Evolutionary conservation across 2,888 invertebrate species (phyloP).

Genomic region (Drosophila macrospina): DNA sequence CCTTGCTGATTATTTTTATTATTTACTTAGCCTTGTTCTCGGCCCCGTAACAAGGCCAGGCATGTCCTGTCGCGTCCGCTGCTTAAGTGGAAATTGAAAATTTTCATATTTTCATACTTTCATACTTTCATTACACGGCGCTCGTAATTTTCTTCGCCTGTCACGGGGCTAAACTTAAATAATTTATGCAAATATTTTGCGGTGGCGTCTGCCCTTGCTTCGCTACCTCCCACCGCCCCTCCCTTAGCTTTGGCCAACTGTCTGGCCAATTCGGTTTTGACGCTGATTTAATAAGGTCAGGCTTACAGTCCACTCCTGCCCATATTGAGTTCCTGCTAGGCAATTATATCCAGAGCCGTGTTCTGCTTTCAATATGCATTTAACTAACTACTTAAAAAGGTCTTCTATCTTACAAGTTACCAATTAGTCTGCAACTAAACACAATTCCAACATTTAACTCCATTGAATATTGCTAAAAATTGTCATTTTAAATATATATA

Average conservation of each 20-base stretch:
- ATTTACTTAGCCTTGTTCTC: slow-evolving; percentile 71
- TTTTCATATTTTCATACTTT: slow-evolving; percentile 80
- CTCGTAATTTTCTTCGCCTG: slow-evolving; percentile 63
- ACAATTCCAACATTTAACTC: neutral
- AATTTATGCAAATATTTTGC: slow-evolving; percentile 78
- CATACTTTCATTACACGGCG: slow-evolving; percentile 66
- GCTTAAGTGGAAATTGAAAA: slow-evolving; percentile 75
- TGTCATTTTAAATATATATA: too few relatives aligned
- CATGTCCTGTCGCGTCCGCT: slow-evolving; percentile 41
- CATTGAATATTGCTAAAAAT: too few relatives aligned
- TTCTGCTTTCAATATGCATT: slow-evolving; percentile 5
- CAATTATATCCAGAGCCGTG: slow-evolving; percentile 30
- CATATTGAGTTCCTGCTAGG: slow-evolving; percentile 22
- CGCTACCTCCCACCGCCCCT: neutral
- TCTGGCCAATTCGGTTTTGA: slow-evolving; percentile 52
- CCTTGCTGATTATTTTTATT: slow-evolving; percentile 75
- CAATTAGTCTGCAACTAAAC: slow-evolving; percentile 1
- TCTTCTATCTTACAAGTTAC: neutral
- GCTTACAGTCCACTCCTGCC: slow-evolving; percentile 7
- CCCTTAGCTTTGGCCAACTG: slow-evolving; percentile 10
- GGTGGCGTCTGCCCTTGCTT: slow-evolving; percentile 39
- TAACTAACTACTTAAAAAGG: neutral
- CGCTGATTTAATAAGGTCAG: slow-evolving; percentile 41
- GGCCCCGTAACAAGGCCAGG: slow-evolving; percentile 20
- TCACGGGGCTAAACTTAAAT: slow-evolving; percentile 50